Conservation (phyloP, 2,888 invertebrate species). For the Drosophila gaucha region DNA sequence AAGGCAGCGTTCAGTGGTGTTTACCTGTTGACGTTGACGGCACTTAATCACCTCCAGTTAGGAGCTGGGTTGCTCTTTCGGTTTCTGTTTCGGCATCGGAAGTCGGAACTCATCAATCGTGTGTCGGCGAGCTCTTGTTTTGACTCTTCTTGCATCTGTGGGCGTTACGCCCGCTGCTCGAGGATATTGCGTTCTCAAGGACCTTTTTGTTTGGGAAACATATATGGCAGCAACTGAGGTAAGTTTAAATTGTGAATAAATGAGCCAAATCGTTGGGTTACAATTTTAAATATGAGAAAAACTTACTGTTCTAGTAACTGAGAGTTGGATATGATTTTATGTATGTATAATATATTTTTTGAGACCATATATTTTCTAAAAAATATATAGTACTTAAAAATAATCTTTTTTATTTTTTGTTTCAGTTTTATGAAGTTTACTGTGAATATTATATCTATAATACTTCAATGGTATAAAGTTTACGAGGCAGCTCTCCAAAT, state of each 20-base stretch:
- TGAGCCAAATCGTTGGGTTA: slow-evolving; percentile 10
- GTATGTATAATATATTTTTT: too few relatives aligned
- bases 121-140: slow-evolving; percentile 68
- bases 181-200: slow-evolving; percentile 21
- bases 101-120: slow-evolving; percentile 81
- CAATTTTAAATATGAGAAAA: background rate
- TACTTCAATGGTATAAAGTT: too few relatives aligned
- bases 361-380: too few relatives aligned
- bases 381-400: too few relatives aligned
- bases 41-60: slow-evolving; percentile 64
- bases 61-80: slow-evolving; percentile 22
- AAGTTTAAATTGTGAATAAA: slow-evolving; percentile 40
- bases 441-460: too few relatives aligned
- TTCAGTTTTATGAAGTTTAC: too few relatives aligned
- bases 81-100: slow-evolving; percentile 54
- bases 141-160: slow-evolving; percentile 62
- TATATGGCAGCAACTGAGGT: background rate
- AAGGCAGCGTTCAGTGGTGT: slow-evolving; percentile 38
- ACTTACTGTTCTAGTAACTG: too few relatives aligned
- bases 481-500: too few relatives aligned
- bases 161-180: slow-evolving; percentile 63
- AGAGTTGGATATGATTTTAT: too few relatives aligned
- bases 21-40: slow-evolving; percentile 72
- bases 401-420: too few relatives aligned
- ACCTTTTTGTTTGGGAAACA: slow-evolving; percentile 19